phyloP scores from a whole-genome alignment of 2,113 vertebrate genomes.

The Cochlearius cochlearius region DNA sequence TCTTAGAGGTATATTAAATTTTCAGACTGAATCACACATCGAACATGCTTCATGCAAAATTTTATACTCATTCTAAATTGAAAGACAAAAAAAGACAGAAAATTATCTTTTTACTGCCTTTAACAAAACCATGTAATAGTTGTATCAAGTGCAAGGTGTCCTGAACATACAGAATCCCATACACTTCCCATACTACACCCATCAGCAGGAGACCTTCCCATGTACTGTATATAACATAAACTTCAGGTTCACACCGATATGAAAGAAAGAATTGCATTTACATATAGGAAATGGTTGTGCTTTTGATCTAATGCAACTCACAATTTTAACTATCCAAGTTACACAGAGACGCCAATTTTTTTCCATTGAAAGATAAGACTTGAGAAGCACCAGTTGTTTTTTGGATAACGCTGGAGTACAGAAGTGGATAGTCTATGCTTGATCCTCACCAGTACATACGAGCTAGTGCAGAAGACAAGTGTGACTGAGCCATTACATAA shows the following conservation, averaged over 20 bases:
- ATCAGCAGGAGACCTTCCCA: constrained; percentile 10
- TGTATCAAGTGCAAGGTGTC: constrained; percentile 3
- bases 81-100: neutral
- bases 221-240: neutral
- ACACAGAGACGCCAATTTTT: constrained; percentile 52
- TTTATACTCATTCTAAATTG: neutral
- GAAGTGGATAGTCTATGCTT: constrained; percentile 59
- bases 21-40: neutral
- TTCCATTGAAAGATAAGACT: constrained; percentile 62
- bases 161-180: neutral
- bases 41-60: constrained; percentile 33
- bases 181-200: constrained; percentile 8
- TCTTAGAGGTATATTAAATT: neutral
- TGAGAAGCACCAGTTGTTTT: constrained; percentile 50
- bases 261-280: constrained; percentile 50
- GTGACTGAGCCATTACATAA: constrained; percentile 30
- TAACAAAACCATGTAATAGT: neutral
- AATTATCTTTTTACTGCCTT: neutral
- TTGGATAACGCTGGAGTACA: constrained; percentile 61
- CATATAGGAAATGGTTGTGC: constrained; percentile 48
- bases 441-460: constrained; percentile 57
- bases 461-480: constrained; percentile 63
- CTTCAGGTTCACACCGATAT: neutral
- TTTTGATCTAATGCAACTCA: constrained; percentile 60
- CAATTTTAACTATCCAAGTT: constrained; percentile 65